phyloP scores from a whole-genome alignment of 2,113 vertebrate species.

The Ciconia stormi region DNA sequence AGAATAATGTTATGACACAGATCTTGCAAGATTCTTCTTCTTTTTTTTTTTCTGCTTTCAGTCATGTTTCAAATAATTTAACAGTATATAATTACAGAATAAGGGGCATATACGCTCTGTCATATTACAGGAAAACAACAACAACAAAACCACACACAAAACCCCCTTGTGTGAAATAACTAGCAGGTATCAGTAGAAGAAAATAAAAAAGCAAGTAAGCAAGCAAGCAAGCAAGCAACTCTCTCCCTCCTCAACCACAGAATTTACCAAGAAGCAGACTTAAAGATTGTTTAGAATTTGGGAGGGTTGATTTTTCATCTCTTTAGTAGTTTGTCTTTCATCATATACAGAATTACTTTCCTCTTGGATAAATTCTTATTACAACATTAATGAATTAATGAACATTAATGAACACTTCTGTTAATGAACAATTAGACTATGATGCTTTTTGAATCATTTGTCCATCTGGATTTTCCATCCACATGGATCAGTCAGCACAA shows the following conservation, averaged over 20 bases:
- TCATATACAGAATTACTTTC: not conserved
- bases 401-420: not conserved
- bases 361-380: not conserved
- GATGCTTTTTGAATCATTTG: not conserved
- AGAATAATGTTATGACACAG: not conserved
- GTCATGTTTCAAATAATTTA: not conserved
- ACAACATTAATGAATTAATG: not conserved
- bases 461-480: not conserved
- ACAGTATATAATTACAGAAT: not conserved
- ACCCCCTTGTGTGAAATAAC: not conserved
- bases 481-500: not conserved
- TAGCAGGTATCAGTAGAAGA: not conserved
- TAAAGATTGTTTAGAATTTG: not conserved
- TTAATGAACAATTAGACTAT: not conserved
- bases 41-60: not conserved
- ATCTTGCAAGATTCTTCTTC: not conserved
- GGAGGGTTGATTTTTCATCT: not conserved
- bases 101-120: not conserved
- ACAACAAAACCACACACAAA: not conserved
- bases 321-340: not conserved
- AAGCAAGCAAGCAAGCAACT: not conserved
- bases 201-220: not conserved
- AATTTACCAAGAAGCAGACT: not conserved
- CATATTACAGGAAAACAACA: not conserved
- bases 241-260: not conserved